Evolutionary conservation across 2,888 invertebrate species (phyloP).

Genomic region (Leptura quadrifasciata): DNA sequence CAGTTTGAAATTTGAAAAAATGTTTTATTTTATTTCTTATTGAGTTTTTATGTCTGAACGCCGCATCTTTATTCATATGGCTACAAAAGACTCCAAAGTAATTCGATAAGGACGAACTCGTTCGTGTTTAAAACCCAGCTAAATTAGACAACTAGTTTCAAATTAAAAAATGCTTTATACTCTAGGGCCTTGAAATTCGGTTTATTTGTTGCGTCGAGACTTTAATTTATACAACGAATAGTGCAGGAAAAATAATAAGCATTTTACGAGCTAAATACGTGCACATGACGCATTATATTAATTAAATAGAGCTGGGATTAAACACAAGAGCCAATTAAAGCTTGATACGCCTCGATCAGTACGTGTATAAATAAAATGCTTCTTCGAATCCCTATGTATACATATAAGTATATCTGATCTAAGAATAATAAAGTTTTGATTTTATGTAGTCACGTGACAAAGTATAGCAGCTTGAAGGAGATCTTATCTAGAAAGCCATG

Average conservation of each 20-base stretch:
- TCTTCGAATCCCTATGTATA: slow-evolving; percentile 29
- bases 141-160: slow-evolving; percentile 27
- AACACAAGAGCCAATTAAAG: background rate
- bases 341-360: background rate
- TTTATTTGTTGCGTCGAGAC: background rate
- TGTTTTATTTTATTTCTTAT: slow-evolving; percentile 43
- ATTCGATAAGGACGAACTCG: slow-evolving; percentile 33
- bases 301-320: background rate
- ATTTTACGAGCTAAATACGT: background rate
- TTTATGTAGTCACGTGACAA: slow-evolving; percentile 53
- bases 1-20: slow-evolving; percentile 56
- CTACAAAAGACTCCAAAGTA: slow-evolving; percentile 37
- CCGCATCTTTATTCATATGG: slow-evolving; percentile 37
- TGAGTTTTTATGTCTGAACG: slow-evolving; percentile 38
- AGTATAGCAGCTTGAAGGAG: slow-evolving; percentile 45
- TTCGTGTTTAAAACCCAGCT: slow-evolving; percentile 4
- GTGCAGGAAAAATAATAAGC: background rate
- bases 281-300: slow-evolving; percentile 3
- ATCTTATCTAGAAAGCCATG: slow-evolving; percentile 50
- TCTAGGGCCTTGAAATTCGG: slow-evolving; percentile 3
- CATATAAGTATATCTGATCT: slow-evolving; percentile 39
- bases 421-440: slow-evolving; percentile 51
- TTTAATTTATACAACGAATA: background rate
- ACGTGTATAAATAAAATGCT: slow-evolving; percentile 13
- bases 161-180: slow-evolving; percentile 22